A percentile compares a stretch with the other conserved stretches of the same genome.
phyloP scores from a whole-genome alignment of 2,888 invertebrate genomes.

The Oscheius sp. region DNA sequence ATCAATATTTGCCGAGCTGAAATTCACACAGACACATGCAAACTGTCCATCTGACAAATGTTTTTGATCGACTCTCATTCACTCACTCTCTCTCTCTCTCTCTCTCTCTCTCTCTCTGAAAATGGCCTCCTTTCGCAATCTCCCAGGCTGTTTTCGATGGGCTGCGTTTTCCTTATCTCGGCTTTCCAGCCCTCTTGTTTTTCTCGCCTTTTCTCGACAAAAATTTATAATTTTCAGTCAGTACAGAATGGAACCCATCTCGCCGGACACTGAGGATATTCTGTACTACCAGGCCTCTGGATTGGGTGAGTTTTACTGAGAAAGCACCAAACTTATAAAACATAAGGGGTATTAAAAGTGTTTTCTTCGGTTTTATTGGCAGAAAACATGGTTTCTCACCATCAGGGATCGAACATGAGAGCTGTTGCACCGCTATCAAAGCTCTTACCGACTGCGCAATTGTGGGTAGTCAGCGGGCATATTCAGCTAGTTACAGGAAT shows the following conservation, averaged over 20 bases:
- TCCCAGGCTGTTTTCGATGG: not conserved
- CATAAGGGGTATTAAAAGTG: no score
- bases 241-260: conserved; percentile 13
- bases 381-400: no score
- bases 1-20: conserved; percentile 23
- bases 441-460: no score
- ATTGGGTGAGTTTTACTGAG: not conserved
- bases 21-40: conserved; percentile 10
- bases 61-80: not conserved
- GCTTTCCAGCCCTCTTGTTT: conserved; percentile 10
- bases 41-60: not conserved
- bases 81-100: not conserved
- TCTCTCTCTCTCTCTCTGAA: not conserved
- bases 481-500: no score
- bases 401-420: no score
- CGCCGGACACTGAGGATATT: not conserved
- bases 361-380: no score
- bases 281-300: conserved; percentile 27
- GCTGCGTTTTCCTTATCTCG: not conserved
- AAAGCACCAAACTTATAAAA: no score
- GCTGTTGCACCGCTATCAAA: no score
- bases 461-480: no score
- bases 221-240: not conserved
- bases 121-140: not conserved
- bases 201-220: no score